Conservation (phyloP, 2,113 vertebrate genomes). For the Herpetotheres cachinnans region DNA sequence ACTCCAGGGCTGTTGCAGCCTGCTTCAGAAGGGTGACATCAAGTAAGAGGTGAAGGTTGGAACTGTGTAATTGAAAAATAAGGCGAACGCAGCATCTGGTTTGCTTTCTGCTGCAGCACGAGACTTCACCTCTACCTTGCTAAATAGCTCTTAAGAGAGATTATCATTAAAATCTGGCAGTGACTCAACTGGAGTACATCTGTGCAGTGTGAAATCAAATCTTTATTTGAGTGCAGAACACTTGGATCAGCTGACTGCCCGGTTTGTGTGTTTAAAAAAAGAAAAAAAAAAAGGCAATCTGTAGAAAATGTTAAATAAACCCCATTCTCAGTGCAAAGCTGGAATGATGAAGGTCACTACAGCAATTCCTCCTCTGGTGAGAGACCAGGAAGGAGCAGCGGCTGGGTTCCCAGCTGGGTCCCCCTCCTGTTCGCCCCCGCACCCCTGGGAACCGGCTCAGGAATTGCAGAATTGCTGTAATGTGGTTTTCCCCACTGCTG, state of each 20-base stretch:
- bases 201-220: background rate
- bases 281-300: background rate
- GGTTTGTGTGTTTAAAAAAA: background rate
- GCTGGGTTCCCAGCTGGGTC: background rate
- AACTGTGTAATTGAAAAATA: background rate
- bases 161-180: background rate
- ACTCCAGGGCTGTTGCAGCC: too few relatives aligned
- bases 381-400: background rate
- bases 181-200: background rate
- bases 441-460: background rate
- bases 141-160: background rate
- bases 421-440: background rate
- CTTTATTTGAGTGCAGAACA: background rate
- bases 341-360: background rate
- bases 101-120: background rate
- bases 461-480: background rate
- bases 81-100: background rate
- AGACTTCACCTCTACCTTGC: background rate
- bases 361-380: background rate
- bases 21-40: background rate
- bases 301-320: background rate
- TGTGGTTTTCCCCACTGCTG: background rate
- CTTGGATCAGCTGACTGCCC: background rate
- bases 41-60: background rate
- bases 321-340: background rate